Conservation (phyloP, 2,797 vertebrate genomes). For the Chrosomus eos region DNA sequence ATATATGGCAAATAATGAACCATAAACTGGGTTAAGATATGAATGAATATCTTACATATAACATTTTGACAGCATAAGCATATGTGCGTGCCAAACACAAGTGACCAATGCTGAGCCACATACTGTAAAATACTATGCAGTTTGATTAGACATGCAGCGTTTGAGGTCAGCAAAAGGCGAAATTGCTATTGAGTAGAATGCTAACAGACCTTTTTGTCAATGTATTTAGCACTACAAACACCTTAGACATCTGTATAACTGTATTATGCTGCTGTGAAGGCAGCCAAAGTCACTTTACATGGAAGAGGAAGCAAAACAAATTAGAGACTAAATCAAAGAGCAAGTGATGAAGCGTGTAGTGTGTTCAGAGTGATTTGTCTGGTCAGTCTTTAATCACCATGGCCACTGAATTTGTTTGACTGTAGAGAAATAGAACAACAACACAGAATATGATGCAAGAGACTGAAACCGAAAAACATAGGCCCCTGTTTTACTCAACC, state of each 20-base stretch:
- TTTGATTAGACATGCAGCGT: neutral
- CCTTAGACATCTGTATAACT: neutral
- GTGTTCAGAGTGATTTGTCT: constrained; percentile 25
- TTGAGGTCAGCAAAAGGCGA: neutral
- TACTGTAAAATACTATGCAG: neutral
- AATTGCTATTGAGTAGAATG: neutral
- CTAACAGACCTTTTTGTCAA: neutral
- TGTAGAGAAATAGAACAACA: constrained; percentile 22
- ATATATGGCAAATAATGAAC: neutral
- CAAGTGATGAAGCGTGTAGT: neutral
- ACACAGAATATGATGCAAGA: constrained; percentile 46
- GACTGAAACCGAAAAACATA: constrained; percentile 35
- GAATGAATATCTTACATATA: neutral
- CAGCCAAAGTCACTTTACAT: constrained; percentile 1
- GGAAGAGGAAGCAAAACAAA: constrained; percentile 6
- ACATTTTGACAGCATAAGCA: neutral
- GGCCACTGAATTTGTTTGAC: constrained; percentile 26
- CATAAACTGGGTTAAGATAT: neutral
- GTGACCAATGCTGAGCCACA: neutral
- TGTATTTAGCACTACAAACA: neutral
- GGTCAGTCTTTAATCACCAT: constrained; percentile 37
- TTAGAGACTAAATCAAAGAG: constrained; percentile 20
- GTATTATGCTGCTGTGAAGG: neutral
- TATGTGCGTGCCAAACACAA: neutral
- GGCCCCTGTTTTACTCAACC: constrained; percentile 7